These are phyloP conservation scores for Palloptera scutellata DNA, from an alignment of 2,888 invertebrate genomes.

Conservation along the genomic window DNA sequence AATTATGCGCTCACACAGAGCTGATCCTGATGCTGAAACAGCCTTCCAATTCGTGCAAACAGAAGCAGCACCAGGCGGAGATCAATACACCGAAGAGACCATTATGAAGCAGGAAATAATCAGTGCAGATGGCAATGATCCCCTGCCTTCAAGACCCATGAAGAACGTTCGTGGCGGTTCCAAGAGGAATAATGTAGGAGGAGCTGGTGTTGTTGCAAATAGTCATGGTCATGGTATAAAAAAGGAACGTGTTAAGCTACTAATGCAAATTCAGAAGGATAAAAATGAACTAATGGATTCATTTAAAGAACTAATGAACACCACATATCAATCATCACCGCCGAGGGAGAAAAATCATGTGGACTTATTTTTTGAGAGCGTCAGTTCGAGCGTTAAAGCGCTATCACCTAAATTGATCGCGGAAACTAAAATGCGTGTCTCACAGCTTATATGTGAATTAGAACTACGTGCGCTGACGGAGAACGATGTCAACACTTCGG, in stretches of 20 bases:
- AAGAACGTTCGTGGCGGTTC: not conserved
- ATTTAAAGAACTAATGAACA: constrained; percentile 58
- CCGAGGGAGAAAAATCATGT: constrained; percentile 54
- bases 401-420: constrained; percentile 48
- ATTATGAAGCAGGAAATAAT: constrained; percentile 40
- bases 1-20: constrained; percentile 25
- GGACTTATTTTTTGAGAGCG: constrained; percentile 50
- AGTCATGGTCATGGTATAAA: constrained; percentile 12
- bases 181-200: not conserved
- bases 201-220: not conserved
- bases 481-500: constrained; percentile 20
- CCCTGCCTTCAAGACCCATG: not conserved
- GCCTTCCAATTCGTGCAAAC: constrained; percentile 41
- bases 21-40: constrained; percentile 35
- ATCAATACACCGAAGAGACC: constrained; percentile 39
- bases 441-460: constrained; percentile 47
- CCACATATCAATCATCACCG: constrained; percentile 37
- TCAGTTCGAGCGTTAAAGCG: constrained; percentile 47
- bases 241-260: constrained; percentile 50
- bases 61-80: constrained; percentile 38
- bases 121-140: constrained; percentile 34
- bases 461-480: constrained; percentile 48
- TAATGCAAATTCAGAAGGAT: constrained; percentile 56
- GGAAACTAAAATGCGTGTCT: constrained; percentile 49
- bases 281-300: constrained; percentile 59